A percentile compares a stretch with the other conserved stretches of the same genome.
Conservation (phyloP, 2,113 vertebrate species). For the Mirza zaza region DNA sequence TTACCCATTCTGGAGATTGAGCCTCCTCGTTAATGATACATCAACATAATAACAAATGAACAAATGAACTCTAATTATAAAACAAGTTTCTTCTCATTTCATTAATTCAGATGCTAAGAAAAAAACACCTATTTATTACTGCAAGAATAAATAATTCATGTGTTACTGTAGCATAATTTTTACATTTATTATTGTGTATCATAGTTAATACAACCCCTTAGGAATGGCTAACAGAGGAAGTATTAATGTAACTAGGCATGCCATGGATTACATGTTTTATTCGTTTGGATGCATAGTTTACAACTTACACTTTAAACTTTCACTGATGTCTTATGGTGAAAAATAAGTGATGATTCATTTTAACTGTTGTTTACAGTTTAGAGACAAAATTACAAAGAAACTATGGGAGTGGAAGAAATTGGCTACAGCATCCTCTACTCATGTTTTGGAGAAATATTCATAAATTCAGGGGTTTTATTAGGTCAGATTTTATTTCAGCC, state of each 20-base stretch:
- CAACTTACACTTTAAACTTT: neutral
- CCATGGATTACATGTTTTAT: neutral
- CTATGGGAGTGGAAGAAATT: neutral
- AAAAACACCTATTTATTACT: neutral
- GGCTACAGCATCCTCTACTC: too few species aligned
- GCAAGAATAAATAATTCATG: neutral
- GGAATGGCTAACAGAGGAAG: neutral
- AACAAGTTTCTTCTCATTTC: neutral
- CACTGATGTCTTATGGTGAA: neutral
- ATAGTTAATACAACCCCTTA: neutral
- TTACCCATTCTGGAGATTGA: neutral
- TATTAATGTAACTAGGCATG: neutral
- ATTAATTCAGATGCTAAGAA: neutral
- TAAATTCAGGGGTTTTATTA: neutral
- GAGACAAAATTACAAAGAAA: neutral
- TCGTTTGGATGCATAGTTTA: neutral
- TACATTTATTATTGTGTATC: neutral
- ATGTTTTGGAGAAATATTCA: neutral
- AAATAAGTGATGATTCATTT: neutral
- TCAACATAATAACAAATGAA: neutral
- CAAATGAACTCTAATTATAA: neutral
- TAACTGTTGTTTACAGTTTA: neutral
- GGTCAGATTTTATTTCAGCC: neutral
- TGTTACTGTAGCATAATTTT: neutral
- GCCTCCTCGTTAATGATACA: neutral